Evolutionary conservation across 2,113 vertebrate species (phyloP).

Genomic region (Fukomys damarensis): DNA sequence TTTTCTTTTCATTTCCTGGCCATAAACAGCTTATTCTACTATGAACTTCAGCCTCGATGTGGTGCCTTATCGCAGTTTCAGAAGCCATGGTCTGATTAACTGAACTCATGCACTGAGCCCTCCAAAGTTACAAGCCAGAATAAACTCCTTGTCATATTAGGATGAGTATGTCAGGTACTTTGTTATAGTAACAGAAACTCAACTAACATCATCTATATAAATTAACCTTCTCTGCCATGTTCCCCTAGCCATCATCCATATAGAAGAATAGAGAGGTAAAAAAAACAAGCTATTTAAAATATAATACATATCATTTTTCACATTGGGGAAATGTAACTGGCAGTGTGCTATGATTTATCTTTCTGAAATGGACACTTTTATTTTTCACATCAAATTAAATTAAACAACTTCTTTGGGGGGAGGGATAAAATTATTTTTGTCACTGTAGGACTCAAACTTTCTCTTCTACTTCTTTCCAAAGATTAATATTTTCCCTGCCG

Average conservation of each 20-base stretch:
- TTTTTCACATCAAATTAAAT: not conserved
- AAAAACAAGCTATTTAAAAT: not conserved
- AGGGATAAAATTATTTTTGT: not conserved
- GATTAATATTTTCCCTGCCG: slow-evolving; percentile 82
- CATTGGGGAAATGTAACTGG: not conserved
- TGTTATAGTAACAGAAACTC: not conserved
- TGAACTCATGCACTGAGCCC: not conserved
- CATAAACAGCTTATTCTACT: not conserved
- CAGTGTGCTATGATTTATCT: not conserved
- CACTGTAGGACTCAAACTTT: slow-evolving; percentile 62
- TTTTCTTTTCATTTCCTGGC: not conserved
- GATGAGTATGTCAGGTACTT: not conserved
- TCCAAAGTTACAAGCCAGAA: not conserved
- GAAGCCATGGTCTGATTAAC: not conserved
- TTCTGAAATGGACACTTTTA: slow-evolving; percentile 13
- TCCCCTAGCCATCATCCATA: not conserved
- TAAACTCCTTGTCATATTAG: not conserved
- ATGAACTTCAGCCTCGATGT: rapidly evolving
- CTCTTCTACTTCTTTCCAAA: slow-evolving; percentile 59
- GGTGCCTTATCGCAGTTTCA: not conserved
- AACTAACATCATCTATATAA: not conserved
- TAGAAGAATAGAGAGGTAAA: not conserved
- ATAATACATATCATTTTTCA: not conserved
- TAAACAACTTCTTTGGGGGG: not conserved
- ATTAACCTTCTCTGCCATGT: not conserved